phyloP scores from a whole-genome alignment of 1,140 invertebrate genomes.

The Caenorhabditis tropicalis region DNA sequence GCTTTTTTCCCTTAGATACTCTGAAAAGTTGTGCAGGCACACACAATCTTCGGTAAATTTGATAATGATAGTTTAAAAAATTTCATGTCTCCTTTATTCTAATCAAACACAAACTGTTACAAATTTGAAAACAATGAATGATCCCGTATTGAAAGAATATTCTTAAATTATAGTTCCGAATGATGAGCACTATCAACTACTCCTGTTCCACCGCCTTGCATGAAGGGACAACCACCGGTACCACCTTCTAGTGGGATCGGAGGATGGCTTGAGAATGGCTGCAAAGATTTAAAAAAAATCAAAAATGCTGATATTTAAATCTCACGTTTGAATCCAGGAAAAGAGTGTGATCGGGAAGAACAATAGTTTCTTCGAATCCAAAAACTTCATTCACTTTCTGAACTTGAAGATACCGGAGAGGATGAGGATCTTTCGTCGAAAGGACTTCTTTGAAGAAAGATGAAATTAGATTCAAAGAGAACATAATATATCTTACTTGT shows the following conservation, averaged over 20 bases:
- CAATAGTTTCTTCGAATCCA: constrained; percentile 43
- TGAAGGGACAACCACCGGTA: constrained; percentile 51
- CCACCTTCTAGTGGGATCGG: not conserved
- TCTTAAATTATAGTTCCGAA: constrained; percentile 17
- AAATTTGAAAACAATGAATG: not conserved
- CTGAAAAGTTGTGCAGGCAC: not conserved
- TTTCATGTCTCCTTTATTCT: not conserved
- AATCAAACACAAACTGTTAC: too few species aligned
- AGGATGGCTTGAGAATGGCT: not conserved
- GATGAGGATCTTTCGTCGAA: constrained; percentile 44
- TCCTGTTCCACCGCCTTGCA: constrained; percentile 39
- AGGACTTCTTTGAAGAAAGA: not conserved
- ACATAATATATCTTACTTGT: not conserved
- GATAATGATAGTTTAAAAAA: not conserved
- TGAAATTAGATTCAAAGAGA: not conserved
- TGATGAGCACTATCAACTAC: not conserved
- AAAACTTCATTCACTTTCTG: constrained; percentile 18
- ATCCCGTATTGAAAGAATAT: not conserved
- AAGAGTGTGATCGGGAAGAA: constrained; percentile 49
- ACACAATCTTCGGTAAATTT: not conserved
- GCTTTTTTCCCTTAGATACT: not conserved
- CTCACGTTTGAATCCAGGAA: constrained; percentile 1
- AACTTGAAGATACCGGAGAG: constrained; percentile 47
- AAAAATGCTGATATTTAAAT: not conserved
- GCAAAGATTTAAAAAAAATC: not conserved